Conservation (phyloP, 2,888 invertebrate species). For the Dasypolia templi region DNA sequence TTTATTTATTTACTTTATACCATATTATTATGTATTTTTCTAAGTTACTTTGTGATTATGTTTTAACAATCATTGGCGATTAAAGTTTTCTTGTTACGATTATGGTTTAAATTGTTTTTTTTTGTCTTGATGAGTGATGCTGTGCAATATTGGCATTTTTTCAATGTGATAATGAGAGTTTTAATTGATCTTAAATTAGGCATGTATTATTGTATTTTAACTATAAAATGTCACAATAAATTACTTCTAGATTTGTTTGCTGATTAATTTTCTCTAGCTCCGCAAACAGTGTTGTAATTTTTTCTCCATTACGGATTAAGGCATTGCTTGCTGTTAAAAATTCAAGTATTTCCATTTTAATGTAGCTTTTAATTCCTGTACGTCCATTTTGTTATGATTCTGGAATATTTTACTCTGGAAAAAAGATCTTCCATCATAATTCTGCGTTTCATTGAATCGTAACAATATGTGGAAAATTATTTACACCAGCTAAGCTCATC, state of each 20-base stretch:
- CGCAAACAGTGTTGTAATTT: not conserved
- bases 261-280: not conserved
- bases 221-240: not conserved
- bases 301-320: not conserved
- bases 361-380: slow-evolving; percentile 5
- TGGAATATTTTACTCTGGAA: not conserved
- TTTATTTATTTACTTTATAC: slow-evolving; percentile 71
- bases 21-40: slow-evolving; percentile 69
- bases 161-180: not conserved
- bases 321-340: not conserved
- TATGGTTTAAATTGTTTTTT: slow-evolving; percentile 56
- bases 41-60: slow-evolving; percentile 71
- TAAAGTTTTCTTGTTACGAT: slow-evolving; percentile 62
- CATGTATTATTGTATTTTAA: slow-evolving; percentile 29
- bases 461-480: not conserved
- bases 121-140: slow-evolving; percentile 63
- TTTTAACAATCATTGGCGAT: slow-evolving; percentile 68
- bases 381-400: not conserved
- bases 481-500: slow-evolving; percentile 54
- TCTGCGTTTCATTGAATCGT: not conserved
- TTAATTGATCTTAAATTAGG: slow-evolving; percentile 13
- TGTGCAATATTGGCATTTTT: not conserved
- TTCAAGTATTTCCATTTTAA: not conserved
- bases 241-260: not conserved
- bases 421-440: not conserved